Percentiles rank a stretch among this genome's conserved stretches.
Evolutionary conservation across 2,888 invertebrate species (phyloP).

Genomic region (Priapulus caudatus): DNA sequence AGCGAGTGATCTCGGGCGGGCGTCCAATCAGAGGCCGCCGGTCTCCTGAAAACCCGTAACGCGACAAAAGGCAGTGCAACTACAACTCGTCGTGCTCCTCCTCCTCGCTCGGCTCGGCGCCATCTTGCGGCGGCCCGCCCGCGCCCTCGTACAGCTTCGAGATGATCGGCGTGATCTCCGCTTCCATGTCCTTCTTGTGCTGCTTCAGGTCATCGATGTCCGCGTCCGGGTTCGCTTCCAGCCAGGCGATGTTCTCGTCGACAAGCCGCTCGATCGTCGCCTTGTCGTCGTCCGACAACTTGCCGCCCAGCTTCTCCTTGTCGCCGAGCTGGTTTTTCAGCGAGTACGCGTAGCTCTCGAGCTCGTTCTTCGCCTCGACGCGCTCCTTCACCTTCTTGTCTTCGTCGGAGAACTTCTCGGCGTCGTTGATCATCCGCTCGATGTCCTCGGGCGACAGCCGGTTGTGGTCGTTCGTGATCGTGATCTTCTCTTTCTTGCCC

Average conservation of each 20-base stretch:
- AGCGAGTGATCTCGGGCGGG: too few relatives aligned
- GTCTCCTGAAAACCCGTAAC: too few relatives aligned
- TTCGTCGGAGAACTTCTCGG: conserved; percentile 96
- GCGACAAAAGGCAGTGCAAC: too few relatives aligned
- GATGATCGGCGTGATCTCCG: conserved; percentile 91
- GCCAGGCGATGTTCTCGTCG: conserved; percentile 92
- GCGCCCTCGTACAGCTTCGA: conserved; percentile 85
- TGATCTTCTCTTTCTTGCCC: conserved; percentile 95
- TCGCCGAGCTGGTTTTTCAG: conserved; percentile 91
- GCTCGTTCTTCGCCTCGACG: conserved; percentile 89
- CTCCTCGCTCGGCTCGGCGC: too few relatives aligned
- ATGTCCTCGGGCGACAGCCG: conserved; percentile 94
- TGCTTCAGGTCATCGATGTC: conserved; percentile 50
- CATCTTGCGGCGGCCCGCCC: conserved; percentile 55
- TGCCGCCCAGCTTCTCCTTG: conserved; percentile 91
- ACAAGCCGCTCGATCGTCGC: conserved; percentile 85
- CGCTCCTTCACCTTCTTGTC: conserved; percentile 92
- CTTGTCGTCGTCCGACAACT: conserved; percentile 76
- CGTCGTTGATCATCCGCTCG: conserved; percentile 96
- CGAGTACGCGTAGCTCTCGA: conserved; percentile 93
- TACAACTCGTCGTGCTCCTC: conserved; percentile 50
- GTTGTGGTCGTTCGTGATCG: conserved; percentile 97
- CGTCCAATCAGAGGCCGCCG: too few relatives aligned
- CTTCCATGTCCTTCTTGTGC: conserved; percentile 85
- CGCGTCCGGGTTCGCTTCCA: conserved; percentile 80